A percentile compares a stretch with the other conserved stretches of the same genome.
Evolutionary conservation across 2,888 invertebrate genomes (phyloP).

Genomic region (Cosmopolites sordidus): DNA sequence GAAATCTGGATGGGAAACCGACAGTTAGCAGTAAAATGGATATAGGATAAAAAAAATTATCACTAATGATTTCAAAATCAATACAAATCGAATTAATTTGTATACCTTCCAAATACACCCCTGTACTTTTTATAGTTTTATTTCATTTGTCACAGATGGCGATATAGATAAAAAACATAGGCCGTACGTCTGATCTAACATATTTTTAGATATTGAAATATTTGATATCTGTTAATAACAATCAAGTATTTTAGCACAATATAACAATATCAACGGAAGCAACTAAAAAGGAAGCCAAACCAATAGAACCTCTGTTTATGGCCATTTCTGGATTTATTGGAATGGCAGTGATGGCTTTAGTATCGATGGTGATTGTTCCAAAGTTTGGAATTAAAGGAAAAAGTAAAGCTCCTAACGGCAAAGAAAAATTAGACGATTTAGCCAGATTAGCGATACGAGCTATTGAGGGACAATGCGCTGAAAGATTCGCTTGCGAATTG

Average conservation of each 20-base stretch:
- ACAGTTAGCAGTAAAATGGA: too few relatives aligned
- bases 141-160: too few relatives aligned
- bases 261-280: conserved; percentile 39
- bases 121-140: too few relatives aligned
- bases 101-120: too few relatives aligned
- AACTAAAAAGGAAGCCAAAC: conserved; percentile 37
- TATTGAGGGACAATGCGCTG: conserved; percentile 50
- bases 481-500: conserved; percentile 49
- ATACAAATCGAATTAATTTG: too few relatives aligned
- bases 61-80: too few relatives aligned
- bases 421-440: conserved; percentile 41
- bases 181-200: too few relatives aligned
- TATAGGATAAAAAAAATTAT: too few relatives aligned
- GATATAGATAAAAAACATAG: too few relatives aligned
- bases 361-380: conserved; percentile 52
- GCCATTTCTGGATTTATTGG: conserved; percentile 57
- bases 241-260: conserved; percentile 41
- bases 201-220: too few relatives aligned
- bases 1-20: too few relatives aligned
- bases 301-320: conserved; percentile 52
- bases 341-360: conserved; percentile 53
- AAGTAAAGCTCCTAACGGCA: conserved; percentile 31
- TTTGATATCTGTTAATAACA: too few relatives aligned
- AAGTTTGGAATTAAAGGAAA: conserved; percentile 43
- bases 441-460: conserved; percentile 47